Base-by-base conservation (phyloP, 2,888 invertebrate species). In the Heterodera filipjevi region DNA sequence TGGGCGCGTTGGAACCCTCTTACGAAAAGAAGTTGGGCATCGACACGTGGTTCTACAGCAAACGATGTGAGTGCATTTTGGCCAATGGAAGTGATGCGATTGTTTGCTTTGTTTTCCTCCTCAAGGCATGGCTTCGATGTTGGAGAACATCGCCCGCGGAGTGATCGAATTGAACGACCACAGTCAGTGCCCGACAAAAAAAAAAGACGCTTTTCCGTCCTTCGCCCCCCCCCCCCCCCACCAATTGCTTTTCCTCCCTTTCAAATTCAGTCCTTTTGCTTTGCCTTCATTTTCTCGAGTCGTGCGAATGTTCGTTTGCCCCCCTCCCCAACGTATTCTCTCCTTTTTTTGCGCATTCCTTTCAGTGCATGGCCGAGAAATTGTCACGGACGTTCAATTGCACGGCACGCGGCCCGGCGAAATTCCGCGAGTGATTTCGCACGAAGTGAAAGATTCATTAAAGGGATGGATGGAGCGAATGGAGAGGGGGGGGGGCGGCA, bases 1-100 rank as follows among this genome's bases (percentile, higher is more conserved):
- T 98, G 89, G 97, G 98, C 90, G 97, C 97, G 64, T 90, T 99
- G 79, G 95, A 96, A 88, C 96, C 96, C n/a, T n/a, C n/a, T 0
- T 95, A 94, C 87, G 94, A 94, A 89, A 95, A 95, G 90, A 94
- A 97, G 89, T 92, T 99, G 14, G 97, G 98, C 27, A 95, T 96
- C 0, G 98, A 99, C 89, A 99, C 99, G 3, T 99, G 99, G 99
- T 87, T 82, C 79, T 88, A 87, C 82, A 85, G 85, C 14, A 87
- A 87, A 72, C 76, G 87, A 33, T 87, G 87, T 81, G 75, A 85
- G 12, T 27, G 33, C 2, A n/a, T 16, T 5, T 68, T n/a, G 68
- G 35, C n/a, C 27, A 53, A 39, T 39, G 39, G 6, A 39, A 2
- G 81, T 83, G 53, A 82, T 32, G 3, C 32, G 30, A 33, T 19